Conservation (phyloP, 2,113 vertebrate species). For the Etheostoma cragini region DNA sequence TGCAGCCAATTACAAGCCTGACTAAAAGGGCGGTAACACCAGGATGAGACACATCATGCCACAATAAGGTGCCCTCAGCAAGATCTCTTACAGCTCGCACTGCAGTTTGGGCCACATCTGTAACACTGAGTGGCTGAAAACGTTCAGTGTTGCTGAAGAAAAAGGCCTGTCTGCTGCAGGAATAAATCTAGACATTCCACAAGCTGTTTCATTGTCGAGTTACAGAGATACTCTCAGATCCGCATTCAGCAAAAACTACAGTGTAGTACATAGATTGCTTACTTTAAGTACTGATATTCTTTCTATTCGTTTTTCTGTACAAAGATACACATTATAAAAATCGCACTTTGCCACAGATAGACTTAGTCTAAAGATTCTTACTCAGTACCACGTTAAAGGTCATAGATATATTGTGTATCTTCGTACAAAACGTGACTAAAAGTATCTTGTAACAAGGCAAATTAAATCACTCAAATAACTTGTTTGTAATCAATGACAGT, state of each 20-base stretch:
- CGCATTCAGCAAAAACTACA: not conserved
- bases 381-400: not conserved
- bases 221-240: not conserved
- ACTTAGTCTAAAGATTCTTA: not conserved
- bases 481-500: not conserved
- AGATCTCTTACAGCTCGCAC: not conserved
- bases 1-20: not conserved
- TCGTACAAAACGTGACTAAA: not conserved
- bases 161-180: not conserved
- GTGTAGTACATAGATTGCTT: not conserved
- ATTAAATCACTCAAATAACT: not conserved
- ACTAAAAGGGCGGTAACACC: not conserved
- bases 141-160: not conserved
- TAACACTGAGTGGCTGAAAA: not conserved
- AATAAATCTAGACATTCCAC: conserved; percentile 10
- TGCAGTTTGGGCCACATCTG: not conserved
- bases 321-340: not conserved
- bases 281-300: not conserved
- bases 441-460: not conserved
- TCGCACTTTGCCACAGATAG: not conserved
- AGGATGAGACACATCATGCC: conserved; percentile 2
- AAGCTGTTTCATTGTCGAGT: not conserved
- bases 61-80: not conserved
- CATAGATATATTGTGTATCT: not conserved
- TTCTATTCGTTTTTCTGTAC: not conserved